phyloP scores from a whole-genome alignment of 2,797 vertebrate genomes.

The Alosa sapidissima region DNA sequence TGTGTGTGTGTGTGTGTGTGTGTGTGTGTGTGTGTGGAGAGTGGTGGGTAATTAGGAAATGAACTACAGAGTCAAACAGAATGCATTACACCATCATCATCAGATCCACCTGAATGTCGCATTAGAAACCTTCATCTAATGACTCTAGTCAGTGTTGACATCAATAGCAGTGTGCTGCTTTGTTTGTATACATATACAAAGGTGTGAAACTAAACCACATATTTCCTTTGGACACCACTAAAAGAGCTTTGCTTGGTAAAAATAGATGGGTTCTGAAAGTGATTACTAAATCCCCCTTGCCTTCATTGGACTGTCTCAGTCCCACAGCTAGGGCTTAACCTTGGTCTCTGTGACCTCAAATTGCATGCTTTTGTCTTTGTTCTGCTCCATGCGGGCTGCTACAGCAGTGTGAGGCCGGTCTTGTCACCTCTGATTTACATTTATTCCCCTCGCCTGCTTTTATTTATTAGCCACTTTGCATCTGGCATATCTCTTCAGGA shows the following conservation, averaged over 20 bases:
- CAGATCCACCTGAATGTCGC: slow-evolving; percentile 49
- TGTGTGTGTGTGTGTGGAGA: neutral
- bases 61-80: slow-evolving; percentile 59
- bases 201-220: neutral
- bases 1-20: slow-evolving; percentile 1
- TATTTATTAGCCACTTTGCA: slow-evolving; percentile 81
- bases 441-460: slow-evolving; percentile 74
- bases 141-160: neutral
- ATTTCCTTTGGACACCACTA: slow-evolving; percentile 56
- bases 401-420: slow-evolving; percentile 66
- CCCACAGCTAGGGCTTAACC: slow-evolving; percentile 72
- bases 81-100: slow-evolving; percentile 67
- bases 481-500: slow-evolving; percentile 77
- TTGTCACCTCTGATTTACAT: slow-evolving; percentile 78
- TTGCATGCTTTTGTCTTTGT: slow-evolving; percentile 67
- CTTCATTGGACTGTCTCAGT: slow-evolving; percentile 73
- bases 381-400: slow-evolving; percentile 62
- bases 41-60: slow-evolving; percentile 56
- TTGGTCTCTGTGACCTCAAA: slow-evolving; percentile 73
- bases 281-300: slow-evolving; percentile 72
- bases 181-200: neutral
- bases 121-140: neutral
- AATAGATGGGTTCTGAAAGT: slow-evolving; percentile 63
- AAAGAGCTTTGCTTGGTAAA: slow-evolving; percentile 68
- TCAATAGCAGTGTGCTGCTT: neutral